phyloP scores from a whole-genome alignment of 2,888 invertebrate species.

The Drosophila histrio region DNA sequence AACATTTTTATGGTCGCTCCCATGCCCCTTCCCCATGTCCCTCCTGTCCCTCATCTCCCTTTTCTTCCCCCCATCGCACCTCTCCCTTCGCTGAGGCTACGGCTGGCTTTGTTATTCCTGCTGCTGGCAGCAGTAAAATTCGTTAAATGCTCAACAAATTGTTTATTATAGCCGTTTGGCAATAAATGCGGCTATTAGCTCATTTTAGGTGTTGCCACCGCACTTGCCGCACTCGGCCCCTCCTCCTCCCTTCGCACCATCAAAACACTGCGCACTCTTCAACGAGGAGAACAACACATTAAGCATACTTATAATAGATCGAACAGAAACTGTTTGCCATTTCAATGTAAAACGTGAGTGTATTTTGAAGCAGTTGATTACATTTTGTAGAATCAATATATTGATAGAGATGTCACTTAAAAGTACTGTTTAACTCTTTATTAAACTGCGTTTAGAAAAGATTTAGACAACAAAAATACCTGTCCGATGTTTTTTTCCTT shows the following conservation, averaged over 20 bases:
- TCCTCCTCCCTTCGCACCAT: too few relatives aligned
- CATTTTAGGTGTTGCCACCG: slow-evolving; percentile 79
- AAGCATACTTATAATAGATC: slow-evolving; percentile 18
- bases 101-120: slow-evolving; percentile 46
- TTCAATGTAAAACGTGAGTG: slow-evolving; percentile 13
- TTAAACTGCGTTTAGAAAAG: too few relatives aligned
- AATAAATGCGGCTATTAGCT: slow-evolving; percentile 77
- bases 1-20: slow-evolving; percentile 79
- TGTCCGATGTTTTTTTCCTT: too few relatives aligned
- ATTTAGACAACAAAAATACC: too few relatives aligned
- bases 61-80: background rate
- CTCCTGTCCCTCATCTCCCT: background rate
- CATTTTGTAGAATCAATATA: background rate
- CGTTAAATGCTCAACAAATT: slow-evolving; percentile 81
- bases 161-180: slow-evolving; percentile 80
- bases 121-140: slow-evolving; percentile 80
- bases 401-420: background rate
- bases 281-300: background rate
- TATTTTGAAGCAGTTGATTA: background rate
- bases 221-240: slow-evolving; percentile 34
- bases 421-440: background rate
- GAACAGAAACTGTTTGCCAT: background rate
- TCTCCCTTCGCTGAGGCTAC: slow-evolving; percentile 1
- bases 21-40: slow-evolving; percentile 1
- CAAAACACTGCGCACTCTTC: too few relatives aligned